These are phyloP conservation scores for Chymomyza fuscimana DNA, from an alignment of 2,888 invertebrate genomes.

Conservation along the genomic window DNA sequence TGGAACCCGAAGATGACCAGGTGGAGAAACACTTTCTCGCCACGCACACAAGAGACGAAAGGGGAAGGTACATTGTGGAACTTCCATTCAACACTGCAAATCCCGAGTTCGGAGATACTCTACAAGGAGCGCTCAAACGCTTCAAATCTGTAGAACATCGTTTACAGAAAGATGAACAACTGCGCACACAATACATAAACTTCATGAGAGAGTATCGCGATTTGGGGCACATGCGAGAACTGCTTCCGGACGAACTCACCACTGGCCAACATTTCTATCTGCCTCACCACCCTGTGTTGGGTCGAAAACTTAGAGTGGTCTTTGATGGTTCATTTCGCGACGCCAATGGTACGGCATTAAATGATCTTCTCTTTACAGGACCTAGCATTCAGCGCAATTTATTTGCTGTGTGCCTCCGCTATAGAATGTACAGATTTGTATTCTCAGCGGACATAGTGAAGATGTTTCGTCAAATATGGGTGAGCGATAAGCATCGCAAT, in stretches of 20 bases:
- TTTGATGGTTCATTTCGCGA: neutral
- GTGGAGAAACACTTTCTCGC: neutral
- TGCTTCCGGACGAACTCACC: too few relatives aligned
- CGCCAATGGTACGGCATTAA: neutral
- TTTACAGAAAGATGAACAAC: neutral
- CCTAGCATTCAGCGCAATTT: neutral
- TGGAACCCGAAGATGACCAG: too few relatives aligned
- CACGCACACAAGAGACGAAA: neutral
- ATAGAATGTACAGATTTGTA: constrained; percentile 15
- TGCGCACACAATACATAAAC: too few relatives aligned
- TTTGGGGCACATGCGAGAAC: too few relatives aligned
- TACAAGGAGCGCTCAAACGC: neutral
- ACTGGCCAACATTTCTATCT: too few relatives aligned
- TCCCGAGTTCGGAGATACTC: neutral
- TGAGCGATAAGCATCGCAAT: too few relatives aligned
- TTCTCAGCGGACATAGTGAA: constrained; percentile 20
- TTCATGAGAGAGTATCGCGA: too few relatives aligned
- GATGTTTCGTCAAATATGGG: neutral
- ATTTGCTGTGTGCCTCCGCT: constrained; percentile 5
- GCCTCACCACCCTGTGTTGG: too few relatives aligned
- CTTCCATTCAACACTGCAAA: constrained; percentile 12
- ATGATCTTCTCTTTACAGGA: neutral
- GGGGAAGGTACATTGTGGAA: neutral
- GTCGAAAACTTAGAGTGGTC: too few relatives aligned
- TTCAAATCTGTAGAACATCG: constrained; percentile 2